Evolutionary conservation across 2,888 invertebrate species (phyloP).

Genomic region (Tupiocoris notatus): DNA sequence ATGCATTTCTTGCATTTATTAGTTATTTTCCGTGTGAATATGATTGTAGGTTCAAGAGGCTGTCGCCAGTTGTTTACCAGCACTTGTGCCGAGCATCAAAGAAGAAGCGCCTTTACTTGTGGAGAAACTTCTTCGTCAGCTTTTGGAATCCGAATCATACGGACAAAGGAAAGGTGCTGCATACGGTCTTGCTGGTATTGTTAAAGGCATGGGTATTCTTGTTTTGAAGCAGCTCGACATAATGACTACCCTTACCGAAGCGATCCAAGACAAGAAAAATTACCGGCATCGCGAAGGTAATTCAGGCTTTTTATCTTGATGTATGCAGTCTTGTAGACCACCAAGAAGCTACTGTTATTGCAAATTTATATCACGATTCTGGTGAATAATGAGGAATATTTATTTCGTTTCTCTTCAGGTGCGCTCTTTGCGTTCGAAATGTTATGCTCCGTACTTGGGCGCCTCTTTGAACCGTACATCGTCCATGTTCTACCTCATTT

Average conservation of each 20-base stretch:
- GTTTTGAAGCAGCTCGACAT: slow-evolving; percentile 93
- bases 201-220: slow-evolving; percentile 95
- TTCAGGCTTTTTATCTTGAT: not conserved
- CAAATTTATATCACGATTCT: too few relatives aligned
- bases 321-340: not conserved
- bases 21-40: too few relatives aligned
- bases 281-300: slow-evolving; percentile 89
- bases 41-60: slow-evolving; percentile 97
- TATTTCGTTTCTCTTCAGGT: slow-evolving; percentile 59
- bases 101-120: slow-evolving; percentile 87
- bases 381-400: too few relatives aligned
- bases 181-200: slow-evolving; percentile 92
- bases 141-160: slow-evolving; percentile 88
- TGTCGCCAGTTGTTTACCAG: slow-evolving; percentile 92
- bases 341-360: not conserved
- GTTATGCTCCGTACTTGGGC: slow-evolving; percentile 89
- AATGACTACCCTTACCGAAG: slow-evolving; percentile 87
- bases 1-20: too few relatives aligned
- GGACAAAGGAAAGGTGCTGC: slow-evolving; percentile 92
- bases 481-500: slow-evolving; percentile 95
- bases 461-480: slow-evolving; percentile 97
- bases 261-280: slow-evolving; percentile 96
- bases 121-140: slow-evolving; percentile 78
- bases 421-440: slow-evolving; percentile 97
- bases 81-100: slow-evolving; percentile 87